phyloP scores from a whole-genome alignment of 35 echinoderm and acorn worm species.

The Anneissia japonica region DNA sequence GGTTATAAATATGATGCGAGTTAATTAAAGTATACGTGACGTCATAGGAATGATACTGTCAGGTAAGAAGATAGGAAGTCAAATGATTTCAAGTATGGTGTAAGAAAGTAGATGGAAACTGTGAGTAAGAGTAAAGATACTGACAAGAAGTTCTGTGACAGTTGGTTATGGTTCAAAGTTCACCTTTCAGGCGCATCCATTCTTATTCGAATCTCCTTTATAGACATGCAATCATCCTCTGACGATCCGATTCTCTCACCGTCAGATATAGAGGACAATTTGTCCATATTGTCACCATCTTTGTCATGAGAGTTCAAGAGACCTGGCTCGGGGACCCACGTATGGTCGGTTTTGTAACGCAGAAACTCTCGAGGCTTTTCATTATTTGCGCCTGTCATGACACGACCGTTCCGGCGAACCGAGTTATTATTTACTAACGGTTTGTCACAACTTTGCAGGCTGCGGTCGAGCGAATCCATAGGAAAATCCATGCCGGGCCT shows the following conservation, averaged over 20 bases:
- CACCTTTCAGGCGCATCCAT: not conserved
- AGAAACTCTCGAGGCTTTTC: not conserved
- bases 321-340: not conserved
- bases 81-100: not conserved
- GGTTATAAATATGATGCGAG: too few species aligned
- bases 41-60: too few species aligned
- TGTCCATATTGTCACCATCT: not conserved
- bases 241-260: not conserved
- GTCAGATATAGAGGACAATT: not conserved
- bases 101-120: not conserved
- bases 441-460: not conserved
- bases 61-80: too few species aligned
- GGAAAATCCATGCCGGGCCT: not conserved
- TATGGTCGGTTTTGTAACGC: not conserved
- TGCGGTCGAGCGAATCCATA: not conserved
- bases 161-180: not conserved
- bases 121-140: not conserved
- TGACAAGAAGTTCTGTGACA: not conserved
- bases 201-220: not conserved
- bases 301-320: not conserved
- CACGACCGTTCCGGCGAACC: not conserved
- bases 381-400: not conserved
- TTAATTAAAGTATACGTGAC: too few species aligned
- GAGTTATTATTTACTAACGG: not conserved
- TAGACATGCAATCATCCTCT: not conserved